Base-by-base conservation (phyloP, 2,888 invertebrate species). In the Pachycephus smyrnensis region DNA sequence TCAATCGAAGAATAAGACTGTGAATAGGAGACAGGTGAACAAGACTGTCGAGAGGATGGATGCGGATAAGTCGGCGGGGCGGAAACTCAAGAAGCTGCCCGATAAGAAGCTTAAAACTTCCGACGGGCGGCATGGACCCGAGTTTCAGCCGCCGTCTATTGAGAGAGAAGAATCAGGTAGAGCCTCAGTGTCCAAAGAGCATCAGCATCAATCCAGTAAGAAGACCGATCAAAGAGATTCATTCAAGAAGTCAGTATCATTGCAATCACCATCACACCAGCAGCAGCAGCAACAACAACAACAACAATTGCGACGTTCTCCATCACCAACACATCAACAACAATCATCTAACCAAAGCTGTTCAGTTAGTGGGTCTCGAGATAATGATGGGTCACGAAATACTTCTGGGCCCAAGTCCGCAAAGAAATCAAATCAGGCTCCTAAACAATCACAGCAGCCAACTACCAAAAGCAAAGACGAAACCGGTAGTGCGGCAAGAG, bases 61-160 rank as follows among this genome's bases (percentile, higher is more conserved):
- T 69, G 73, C 73, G 76, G 81, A 81, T 78, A 33, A 76, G 71
- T 86, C 84, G 87, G 89, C 89, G 85, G 92, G 91, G 86, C 92
- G 92, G 89, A 93, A 92, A 92, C 91, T 92, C 90, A 94, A 93
- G 92, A 95, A 94, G 94, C 94, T 94, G 94, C 94, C 95, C 91
- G 95, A 95, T 92, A 95, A 95, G 95, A 95, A 95, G 95, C 95
- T 95, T 94, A 95, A 95, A 95, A 95, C 95, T 95, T 95, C 95
- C 95, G 95, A 95, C 94, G 94, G 94, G 95, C 94, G 94, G 94
- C 94, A 94, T 94, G 95, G 94, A 93, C 93, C 93, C 92, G 93
- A 94, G 93, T 93, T 94, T 94, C 93, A 94, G 94, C 93, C 95
- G 93, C 93, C 94, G 94, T 90, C 94, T 95, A 91, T 92, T 96